These are phyloP conservation scores for Lacerta viridis DNA, from an alignment of 2,797 vertebrate genomes.

Conservation along the genomic window DNA sequence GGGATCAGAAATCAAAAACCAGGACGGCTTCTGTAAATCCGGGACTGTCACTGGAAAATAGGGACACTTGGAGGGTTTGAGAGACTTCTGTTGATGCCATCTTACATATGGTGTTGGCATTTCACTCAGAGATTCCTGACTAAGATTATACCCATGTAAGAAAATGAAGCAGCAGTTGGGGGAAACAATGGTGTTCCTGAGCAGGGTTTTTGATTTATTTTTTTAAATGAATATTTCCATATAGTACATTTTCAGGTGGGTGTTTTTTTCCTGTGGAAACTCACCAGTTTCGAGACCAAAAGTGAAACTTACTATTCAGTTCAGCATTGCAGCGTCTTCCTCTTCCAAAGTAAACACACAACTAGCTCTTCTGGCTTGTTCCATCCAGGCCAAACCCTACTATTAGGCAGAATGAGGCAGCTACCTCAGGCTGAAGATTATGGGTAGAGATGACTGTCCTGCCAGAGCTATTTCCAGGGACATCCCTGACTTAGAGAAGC, in stretches of 20 bases:
- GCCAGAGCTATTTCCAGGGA: background rate
- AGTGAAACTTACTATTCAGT: background rate
- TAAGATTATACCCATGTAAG: constrained; percentile 11
- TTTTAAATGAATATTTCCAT: no score
- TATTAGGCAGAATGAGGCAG: background rate
- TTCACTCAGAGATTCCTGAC: background rate
- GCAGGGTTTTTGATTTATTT: no score
- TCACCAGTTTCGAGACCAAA: background rate
- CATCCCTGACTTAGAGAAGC: no score
- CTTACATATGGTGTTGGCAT: background rate
- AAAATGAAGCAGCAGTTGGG: background rate
- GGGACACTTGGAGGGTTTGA: background rate
- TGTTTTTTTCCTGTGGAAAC: background rate
- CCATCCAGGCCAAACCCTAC: background rate
- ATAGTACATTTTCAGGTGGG: no score
- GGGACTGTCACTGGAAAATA: no score
- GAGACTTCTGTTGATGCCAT: background rate
- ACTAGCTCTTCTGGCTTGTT: background rate
- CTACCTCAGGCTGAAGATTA: background rate
- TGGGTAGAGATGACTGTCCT: background rate
- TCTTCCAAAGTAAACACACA: background rate
- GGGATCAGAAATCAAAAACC: no score
- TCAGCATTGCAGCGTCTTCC: background rate
- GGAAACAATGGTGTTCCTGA: background rate
- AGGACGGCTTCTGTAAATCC: background rate